phyloP scores from a whole-genome alignment of 2,888 invertebrate species.

The Lasiommata megera region DNA sequence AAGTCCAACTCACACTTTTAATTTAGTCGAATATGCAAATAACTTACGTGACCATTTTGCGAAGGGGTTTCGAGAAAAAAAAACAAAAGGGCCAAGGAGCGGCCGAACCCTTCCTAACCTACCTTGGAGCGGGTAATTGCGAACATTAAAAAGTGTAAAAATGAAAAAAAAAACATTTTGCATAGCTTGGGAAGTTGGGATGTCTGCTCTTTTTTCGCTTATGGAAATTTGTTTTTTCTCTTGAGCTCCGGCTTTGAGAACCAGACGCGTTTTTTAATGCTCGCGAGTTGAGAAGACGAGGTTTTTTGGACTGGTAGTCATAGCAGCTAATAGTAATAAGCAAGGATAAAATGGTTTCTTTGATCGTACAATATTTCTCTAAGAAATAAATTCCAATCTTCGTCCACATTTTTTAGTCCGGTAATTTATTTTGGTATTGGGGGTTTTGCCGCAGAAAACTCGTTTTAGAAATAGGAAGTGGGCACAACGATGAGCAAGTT shows the following conservation, averaged over 20 bases:
- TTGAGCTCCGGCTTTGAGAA: conserved; percentile 49
- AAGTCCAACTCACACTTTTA: conserved; percentile 63
- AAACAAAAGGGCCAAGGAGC: conserved; percentile 58
- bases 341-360: too few species aligned
- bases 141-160: conserved; percentile 62
- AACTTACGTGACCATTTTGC: conserved; percentile 77
- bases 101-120: conserved; percentile 72
- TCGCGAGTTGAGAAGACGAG: conserved; percentile 47
- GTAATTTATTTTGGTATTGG: too few species aligned
- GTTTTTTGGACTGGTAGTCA: neutral
- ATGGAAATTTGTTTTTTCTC: conserved; percentile 54
- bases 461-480: too few species aligned
- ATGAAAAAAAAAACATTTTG: conserved; percentile 62
- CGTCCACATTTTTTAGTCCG: too few species aligned
- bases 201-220: conserved; percentile 56
- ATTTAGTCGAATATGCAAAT: conserved; percentile 78
- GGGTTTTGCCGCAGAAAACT: too few species aligned
- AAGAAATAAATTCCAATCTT: too few species aligned
- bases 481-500: too few species aligned
- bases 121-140: conserved; percentile 63
- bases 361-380: too few species aligned
- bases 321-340: too few species aligned
- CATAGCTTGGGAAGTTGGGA: conserved; percentile 61
- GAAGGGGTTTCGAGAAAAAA: conserved; percentile 66
- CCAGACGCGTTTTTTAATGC: conserved; percentile 66